Evolutionary conservation across 1,140 invertebrate genomes (phyloP).

Genomic region (Heliconius eleuchia): DNA sequence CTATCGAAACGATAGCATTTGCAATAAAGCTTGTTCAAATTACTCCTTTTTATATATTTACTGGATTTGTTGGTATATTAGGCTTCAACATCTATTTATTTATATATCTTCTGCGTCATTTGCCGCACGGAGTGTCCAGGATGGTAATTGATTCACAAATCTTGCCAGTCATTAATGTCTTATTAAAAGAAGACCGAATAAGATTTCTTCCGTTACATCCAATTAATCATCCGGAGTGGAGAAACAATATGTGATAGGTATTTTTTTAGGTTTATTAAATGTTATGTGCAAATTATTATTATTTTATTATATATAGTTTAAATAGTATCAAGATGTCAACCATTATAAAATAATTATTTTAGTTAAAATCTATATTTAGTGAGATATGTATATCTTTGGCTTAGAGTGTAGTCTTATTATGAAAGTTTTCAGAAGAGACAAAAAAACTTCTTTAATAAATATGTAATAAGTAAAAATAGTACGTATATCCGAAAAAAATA

Average conservation of each 20-base stretch:
- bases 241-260: neutral
- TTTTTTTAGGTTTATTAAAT: neutral
- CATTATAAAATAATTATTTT: neutral
- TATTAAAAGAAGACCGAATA: conserved; percentile 20
- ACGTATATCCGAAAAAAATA: no score
- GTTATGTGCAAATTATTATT: neutral
- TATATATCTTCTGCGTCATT: conserved; percentile 22
- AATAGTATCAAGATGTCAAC: neutral
- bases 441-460: no score
- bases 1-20: neutral
- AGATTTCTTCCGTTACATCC: conserved; percentile 14
- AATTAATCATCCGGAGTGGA: conserved; percentile 5
- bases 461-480: no score
- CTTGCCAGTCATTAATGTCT: conserved; percentile 26
- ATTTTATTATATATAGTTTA: neutral
- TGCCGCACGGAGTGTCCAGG: conserved; percentile 9
- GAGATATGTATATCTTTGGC: no score
- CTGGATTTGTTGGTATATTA: conserved; percentile 3
- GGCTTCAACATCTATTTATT: conserved; percentile 17
- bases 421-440: no score
- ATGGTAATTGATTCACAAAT: conserved; percentile 25
- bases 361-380: no score
- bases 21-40: neutral
- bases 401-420: no score
- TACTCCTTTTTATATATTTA: neutral